Conservation (phyloP, 2,888 invertebrate species). For the Eupithecia dodoneata region DNA sequence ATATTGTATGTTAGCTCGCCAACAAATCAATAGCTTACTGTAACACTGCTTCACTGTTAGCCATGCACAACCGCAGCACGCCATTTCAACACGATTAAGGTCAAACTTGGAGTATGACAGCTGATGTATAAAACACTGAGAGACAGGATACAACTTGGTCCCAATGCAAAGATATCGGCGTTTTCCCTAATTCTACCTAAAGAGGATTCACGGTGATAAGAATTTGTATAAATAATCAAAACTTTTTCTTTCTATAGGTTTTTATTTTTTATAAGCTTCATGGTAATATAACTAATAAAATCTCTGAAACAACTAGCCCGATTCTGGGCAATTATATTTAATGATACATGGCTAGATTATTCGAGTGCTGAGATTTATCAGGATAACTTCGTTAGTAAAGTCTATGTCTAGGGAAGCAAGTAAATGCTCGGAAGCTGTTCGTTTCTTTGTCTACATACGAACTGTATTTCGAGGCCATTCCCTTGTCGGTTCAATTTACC, state of each 20-base stretch:
- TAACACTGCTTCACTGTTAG: conserved; percentile 9
- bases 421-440: neutral
- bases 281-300: neutral
- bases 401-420: neutral
- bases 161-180: neutral
- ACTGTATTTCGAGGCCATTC: neutral
- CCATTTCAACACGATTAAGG: conserved; percentile 11
- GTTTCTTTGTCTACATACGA: neutral
- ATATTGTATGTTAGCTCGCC: conserved; percentile 16
- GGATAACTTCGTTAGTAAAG: neutral
- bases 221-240: neutral
- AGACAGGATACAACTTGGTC: neutral
- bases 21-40: conserved; percentile 25
- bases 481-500: neutral
- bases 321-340: neutral
- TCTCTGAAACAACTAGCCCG: neutral
- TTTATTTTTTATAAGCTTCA: neutral
- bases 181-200: neutral
- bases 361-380: neutral
- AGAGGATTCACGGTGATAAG: neutral
- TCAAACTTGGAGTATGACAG: conserved; percentile 6
- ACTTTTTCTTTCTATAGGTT: neutral
- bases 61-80: conserved; percentile 13
- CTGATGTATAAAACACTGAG: neutral
- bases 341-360: neutral